A percentile compares a stretch with the other conserved stretches of the same genome.
Evolutionary conservation across 2,113 vertebrate genomes (phyloP).

Genomic region (Gasterosteus aculeatus): DNA sequence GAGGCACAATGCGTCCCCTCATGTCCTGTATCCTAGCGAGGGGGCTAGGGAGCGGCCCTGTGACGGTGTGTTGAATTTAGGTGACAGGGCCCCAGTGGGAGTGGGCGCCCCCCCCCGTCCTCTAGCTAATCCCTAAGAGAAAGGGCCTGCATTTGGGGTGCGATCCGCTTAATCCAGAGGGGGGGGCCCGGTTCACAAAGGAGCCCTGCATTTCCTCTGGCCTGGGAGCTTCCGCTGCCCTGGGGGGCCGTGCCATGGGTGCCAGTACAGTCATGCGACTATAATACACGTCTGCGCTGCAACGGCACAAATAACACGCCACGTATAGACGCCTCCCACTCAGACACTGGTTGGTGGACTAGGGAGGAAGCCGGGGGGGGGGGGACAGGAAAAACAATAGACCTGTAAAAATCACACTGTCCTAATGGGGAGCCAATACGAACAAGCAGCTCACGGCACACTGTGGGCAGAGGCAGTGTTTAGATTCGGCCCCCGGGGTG

Average conservation of each 20-base stretch:
- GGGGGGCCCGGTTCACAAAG: conserved; percentile 72
- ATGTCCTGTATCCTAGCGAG: conserved; percentile 52
- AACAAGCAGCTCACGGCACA: conserved; percentile 54
- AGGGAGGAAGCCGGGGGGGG: conserved; percentile 27
- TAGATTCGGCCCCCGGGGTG: conserved; percentile 52
- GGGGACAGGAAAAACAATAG: conserved; percentile 28
- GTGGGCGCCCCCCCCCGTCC: conserved; percentile 50
- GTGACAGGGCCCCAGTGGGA: conserved; percentile 74
- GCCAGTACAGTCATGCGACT: conserved; percentile 65
- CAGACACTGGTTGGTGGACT: conserved; percentile 21
- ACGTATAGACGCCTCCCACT: conserved; percentile 23
- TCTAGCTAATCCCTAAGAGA: conserved; percentile 78
- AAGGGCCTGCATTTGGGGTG: conserved; percentile 76
- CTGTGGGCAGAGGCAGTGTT: conserved; percentile 57
- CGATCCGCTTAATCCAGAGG: conserved; percentile 76
- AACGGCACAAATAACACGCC: conserved; percentile 46
- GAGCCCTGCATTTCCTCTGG: conserved; percentile 73
- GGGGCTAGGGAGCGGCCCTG: conserved; percentile 38
- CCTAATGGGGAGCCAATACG: conserved; percentile 46
- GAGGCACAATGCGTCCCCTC: conserved; percentile 55
- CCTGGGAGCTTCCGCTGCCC: conserved; percentile 75
- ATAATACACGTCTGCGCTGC: conserved; percentile 49
- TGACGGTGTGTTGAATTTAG: conserved; percentile 76
- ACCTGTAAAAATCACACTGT: conserved; percentile 51
- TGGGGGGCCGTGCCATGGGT: conserved; percentile 59